These are phyloP conservation scores for Ichneumon xanthorius DNA, from an alignment of 2,888 invertebrate genomes.

Conservation along the genomic window DNA sequence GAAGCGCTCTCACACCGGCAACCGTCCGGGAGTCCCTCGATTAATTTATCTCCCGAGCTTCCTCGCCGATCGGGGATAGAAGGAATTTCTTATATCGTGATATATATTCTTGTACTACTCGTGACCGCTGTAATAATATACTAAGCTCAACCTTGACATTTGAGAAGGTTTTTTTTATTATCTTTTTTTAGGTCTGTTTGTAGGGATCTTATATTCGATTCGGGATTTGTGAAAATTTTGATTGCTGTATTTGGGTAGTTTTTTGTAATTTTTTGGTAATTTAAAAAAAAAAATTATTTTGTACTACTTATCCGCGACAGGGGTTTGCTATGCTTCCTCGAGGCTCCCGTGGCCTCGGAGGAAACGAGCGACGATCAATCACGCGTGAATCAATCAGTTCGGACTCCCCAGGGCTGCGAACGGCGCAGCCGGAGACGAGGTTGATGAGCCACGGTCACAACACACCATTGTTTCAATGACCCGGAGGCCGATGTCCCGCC, in stretches of 20 bases:
- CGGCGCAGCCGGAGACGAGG: slow-evolving; percentile 59
- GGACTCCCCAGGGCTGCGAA: slow-evolving; percentile 42
- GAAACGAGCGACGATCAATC: slow-evolving; percentile 74
- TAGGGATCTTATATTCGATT: background rate
- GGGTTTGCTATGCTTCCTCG: slow-evolving; percentile 1
- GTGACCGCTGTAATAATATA: background rate
- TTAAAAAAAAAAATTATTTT: no score
- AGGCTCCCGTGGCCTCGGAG: slow-evolving; percentile 16
- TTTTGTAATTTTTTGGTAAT: background rate
- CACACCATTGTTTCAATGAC: slow-evolving; percentile 80
- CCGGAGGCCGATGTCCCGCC: slow-evolving; percentile 60
- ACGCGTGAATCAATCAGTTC: slow-evolving; percentile 75
- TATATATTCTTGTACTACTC: slow-evolving; percentile 25
- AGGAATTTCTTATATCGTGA: slow-evolving; percentile 45
- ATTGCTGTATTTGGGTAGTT: background rate
- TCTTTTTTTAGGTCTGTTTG: background rate
- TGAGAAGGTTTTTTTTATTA: slow-evolving; percentile 18
- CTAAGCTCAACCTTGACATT: slow-evolving; percentile 33
- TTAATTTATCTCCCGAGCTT: slow-evolving; percentile 74
- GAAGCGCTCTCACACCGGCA: slow-evolving; percentile 70
- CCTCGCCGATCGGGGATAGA: slow-evolving; percentile 28
- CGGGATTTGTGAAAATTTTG: background rate
- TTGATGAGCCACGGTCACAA: slow-evolving; percentile 79
- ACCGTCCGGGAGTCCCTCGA: slow-evolving; percentile 66
- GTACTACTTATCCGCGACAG: background rate